Percentiles rank a stretch among this genome's conserved stretches.
Conservation (phyloP, 2,797 vertebrate genomes). For the Sebastes baramenuke region DNA sequence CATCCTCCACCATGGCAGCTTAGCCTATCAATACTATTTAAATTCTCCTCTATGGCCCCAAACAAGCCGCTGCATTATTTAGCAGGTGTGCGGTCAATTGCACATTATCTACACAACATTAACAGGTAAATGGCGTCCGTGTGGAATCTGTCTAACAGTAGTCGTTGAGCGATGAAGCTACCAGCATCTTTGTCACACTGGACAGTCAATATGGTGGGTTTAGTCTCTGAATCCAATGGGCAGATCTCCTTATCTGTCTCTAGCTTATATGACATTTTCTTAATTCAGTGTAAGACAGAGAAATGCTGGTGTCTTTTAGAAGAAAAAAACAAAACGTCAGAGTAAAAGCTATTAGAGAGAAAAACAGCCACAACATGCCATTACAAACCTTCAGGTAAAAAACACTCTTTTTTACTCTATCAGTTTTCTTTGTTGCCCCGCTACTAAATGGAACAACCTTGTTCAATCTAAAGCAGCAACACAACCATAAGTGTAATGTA, state of each 20-base stretch:
- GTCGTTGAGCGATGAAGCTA: slow-evolving; percentile 52
- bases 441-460: slow-evolving; percentile 40
- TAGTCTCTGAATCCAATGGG: slow-evolving; percentile 62
- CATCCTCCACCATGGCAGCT: slow-evolving; percentile 87
- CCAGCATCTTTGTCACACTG: slow-evolving; percentile 56
- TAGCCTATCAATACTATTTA: slow-evolving; percentile 94
- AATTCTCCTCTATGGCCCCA: slow-evolving; percentile 90
- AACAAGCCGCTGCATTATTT: slow-evolving; percentile 93
- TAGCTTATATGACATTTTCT: slow-evolving; percentile 54
- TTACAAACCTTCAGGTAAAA: slow-evolving; percentile 18
- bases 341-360: slow-evolving; percentile 35
- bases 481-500: slow-evolving; percentile 66
- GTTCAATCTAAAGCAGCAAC: slow-evolving; percentile 62
- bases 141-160: slow-evolving; percentile 55
- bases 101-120: slow-evolving; percentile 91
- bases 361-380: not conserved
- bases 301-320: slow-evolving; percentile 9
- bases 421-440: slow-evolving; percentile 47
- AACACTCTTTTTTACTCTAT: slow-evolving; percentile 4
- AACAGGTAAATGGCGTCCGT: slow-evolving; percentile 80
- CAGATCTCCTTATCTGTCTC: slow-evolving; percentile 66
- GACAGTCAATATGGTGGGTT: slow-evolving; percentile 63
- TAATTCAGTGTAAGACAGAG: slow-evolving; percentile 45
- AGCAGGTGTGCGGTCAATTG: slow-evolving; percentile 89
- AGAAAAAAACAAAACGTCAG: slow-evolving; percentile 18